Base-by-base conservation (phyloP, 2,113 vertebrate genomes). In the Psammodynastes pulverulentus region DNA sequence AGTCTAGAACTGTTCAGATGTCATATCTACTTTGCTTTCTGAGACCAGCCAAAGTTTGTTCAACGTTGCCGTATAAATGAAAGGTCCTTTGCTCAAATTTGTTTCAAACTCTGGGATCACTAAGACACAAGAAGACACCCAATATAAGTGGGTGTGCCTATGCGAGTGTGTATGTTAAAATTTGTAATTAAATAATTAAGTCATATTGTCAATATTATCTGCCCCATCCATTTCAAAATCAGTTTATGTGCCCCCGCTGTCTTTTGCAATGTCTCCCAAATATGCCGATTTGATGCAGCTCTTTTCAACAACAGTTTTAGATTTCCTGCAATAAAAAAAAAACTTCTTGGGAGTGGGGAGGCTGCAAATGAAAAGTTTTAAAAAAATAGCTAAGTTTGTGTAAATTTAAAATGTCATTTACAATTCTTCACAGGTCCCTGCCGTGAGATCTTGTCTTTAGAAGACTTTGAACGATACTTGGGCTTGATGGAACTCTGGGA, bases 321-420 rank as follows among this genome's bases (percentile, higher is more conserved):
- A 34, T 13, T 34, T 13, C 29, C n/a, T 72, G 2, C 13, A 72
- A 34, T 72, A 72, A 72, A 67, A 62, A 62, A 23, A 54, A 29
- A 49, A 49, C 48, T 10, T 49, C 2, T 21, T 29, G 9, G 9
- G 56, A 24, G 26, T 2, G 26, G 24, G 3, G 21, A 5, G 9
- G n/a, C 43, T 46, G 5, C 39, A 62, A 58, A 43, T 49, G 48
- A 49, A 49, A 49, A 5, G 0, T 49, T 12, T 49, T 51, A 48
- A 53, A 56, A 67, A 45, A 90, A 88, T 23, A 54, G 39, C 17
- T 34, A 72, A 88, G 85, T 67, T 93, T 43, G 21, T 88, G 85
- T 48, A 90, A 88, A 84, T 87, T 88, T 90, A 88, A 93, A 90
- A 88, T 56, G 7, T 21, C 79, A 52, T 49, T 91, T 93, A 88